phyloP scores from a whole-genome alignment of 2,888 invertebrate species.

The Stenodema calcarata region DNA sequence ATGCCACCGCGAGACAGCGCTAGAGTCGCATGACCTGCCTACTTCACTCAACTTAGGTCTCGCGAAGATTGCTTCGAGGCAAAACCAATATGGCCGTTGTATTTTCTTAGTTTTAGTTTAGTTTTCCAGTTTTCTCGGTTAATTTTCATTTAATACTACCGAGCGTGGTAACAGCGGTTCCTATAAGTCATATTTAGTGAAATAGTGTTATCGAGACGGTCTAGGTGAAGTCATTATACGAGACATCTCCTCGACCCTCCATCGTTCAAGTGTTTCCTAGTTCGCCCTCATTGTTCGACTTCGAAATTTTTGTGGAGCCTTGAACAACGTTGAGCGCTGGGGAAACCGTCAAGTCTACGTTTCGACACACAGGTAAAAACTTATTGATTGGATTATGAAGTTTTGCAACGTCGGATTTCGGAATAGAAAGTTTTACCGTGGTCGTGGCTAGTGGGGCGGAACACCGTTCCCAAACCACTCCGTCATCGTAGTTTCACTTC shows the following conservation, averaged over 20 bases:
- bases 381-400: neutral
- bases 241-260: neutral
- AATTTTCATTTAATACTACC: neutral
- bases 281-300: neutral
- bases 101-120: neutral
- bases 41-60: constrained; percentile 1
- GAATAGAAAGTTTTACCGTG: neutral
- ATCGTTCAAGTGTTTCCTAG: neutral
- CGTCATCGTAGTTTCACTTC: neutral
- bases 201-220: neutral
- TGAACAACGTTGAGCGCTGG: neutral
- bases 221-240: neutral
- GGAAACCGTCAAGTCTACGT: neutral
- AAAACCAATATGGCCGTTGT: constrained; percentile 27
- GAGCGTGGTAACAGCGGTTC: constrained; percentile 30
- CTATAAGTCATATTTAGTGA: constrained; percentile 7
- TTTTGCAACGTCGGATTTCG: neutral
- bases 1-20: constrained; percentile 26
- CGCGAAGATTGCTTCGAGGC: constrained; percentile 7
- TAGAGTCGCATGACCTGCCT: neutral
- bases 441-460: neutral
- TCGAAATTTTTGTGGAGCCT: neutral
- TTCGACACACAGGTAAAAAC: neutral
- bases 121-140: neutral
- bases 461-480: neutral